These are phyloP conservation scores for Zele albiditarsus DNA, from an alignment of 2,888 invertebrate species.

Conservation along the genomic window DNA sequence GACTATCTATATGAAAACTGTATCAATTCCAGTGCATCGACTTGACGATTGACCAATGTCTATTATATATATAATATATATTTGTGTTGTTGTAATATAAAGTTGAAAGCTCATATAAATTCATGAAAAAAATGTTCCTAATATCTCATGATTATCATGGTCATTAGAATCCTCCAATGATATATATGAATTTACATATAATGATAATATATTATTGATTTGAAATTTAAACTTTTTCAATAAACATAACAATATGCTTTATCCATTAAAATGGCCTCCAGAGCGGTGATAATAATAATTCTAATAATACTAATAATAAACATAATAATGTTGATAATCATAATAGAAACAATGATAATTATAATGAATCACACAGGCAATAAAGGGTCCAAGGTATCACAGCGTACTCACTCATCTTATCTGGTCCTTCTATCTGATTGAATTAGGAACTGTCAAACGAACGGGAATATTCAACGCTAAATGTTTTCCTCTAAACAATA, in stretches of 20 bases:
- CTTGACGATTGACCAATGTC: neutral
- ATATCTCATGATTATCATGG: neutral
- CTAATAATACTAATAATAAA: neutral
- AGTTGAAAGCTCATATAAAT: neutral
- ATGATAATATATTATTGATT: neutral
- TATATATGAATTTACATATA: neutral
- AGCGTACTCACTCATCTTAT: slow-evolving; percentile 26
- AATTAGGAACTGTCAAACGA: neutral
- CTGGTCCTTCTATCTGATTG: neutral
- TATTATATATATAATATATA: neutral
- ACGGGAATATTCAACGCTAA: neutral
- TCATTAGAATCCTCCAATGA: neutral
- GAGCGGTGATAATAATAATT: neutral
- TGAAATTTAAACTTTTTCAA: slow-evolving; percentile 3
- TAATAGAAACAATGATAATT: neutral
- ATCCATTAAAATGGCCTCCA: neutral
- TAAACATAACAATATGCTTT: slow-evolving; percentile 29
- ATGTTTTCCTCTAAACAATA: neutral
- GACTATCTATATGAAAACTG: neutral
- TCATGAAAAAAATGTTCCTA: neutral
- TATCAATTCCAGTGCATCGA: slow-evolving; percentile 38
- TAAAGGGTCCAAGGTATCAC: slow-evolving; percentile 26
- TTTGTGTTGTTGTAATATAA: neutral
- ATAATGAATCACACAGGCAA: slow-evolving; percentile 16
- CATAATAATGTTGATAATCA: neutral